phyloP scores from a whole-genome alignment of 2,797 vertebrate genomes.

The Orientallactaga sibirica region DNA sequence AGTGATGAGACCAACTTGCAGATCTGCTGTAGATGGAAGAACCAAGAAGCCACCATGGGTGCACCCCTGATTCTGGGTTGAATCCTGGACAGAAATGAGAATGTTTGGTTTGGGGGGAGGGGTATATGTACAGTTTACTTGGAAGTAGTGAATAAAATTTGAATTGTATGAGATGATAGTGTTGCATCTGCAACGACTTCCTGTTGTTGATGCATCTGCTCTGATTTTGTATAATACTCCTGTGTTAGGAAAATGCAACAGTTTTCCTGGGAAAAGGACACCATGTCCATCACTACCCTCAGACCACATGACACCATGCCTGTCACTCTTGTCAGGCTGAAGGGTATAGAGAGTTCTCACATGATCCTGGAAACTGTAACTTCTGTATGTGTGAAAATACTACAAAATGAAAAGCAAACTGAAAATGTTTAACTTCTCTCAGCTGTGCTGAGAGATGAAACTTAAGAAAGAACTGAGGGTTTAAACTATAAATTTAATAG shows the following conservation, averaged over 20 bases:
- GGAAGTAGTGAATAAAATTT: neutral
- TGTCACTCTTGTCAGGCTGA: neutral
- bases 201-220: neutral
- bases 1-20: too few relatives aligned
- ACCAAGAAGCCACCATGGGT: neutral
- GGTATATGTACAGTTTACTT: neutral
- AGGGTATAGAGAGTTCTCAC: neutral
- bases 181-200: neutral
- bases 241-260: neutral
- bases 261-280: neutral
- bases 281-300: neutral
- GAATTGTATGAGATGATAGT: neutral
- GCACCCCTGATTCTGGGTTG: neutral
- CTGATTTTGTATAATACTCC: neutral
- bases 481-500: neutral
- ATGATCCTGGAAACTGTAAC: neutral
- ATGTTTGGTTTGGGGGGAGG: neutral
- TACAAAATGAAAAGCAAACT: neutral
- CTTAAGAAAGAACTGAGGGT: neutral
- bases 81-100: neutral
- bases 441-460: neutral
- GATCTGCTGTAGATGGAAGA: too few relatives aligned
- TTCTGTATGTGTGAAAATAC: neutral
- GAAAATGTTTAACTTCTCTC: too few relatives aligned
- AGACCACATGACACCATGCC: too few relatives aligned